Conservation (phyloP, 2,113 vertebrate species). For the Potamarius usumacintae region DNA sequence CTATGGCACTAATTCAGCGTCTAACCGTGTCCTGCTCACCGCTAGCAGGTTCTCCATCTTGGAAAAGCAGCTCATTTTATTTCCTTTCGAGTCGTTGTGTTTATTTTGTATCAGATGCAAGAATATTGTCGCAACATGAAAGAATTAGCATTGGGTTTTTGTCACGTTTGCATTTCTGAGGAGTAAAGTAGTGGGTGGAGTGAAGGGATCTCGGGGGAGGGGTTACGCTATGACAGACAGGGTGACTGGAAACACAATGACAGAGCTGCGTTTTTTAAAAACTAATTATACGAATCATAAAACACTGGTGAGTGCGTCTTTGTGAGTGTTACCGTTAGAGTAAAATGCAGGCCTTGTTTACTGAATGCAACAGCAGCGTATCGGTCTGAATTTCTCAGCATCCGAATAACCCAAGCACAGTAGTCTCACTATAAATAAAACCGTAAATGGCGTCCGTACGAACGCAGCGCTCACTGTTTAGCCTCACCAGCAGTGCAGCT, state of each 20-base stretch:
- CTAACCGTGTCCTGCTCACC: background rate
- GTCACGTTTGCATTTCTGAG: background rate
- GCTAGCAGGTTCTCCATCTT: background rate
- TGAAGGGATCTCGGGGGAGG: background rate
- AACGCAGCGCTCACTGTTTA: background rate
- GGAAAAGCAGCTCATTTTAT: background rate
- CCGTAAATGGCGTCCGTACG: background rate
- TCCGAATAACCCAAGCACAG: background rate
- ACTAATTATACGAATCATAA: background rate
- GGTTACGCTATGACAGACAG: background rate
- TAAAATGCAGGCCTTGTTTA: background rate
- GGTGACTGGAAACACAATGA: background rate
- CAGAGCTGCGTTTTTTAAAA: too few species aligned
- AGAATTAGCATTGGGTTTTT: background rate
- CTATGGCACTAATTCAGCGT: background rate
- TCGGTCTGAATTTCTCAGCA: background rate
- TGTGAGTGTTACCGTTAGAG: background rate
- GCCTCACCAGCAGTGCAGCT: slow-evolving; percentile 39
- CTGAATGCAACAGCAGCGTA: background rate
- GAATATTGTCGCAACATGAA: background rate
- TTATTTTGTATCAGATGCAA: background rate
- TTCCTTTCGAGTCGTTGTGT: background rate
- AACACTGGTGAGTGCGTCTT: background rate
- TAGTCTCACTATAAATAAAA: background rate
- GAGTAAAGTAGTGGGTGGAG: background rate